Evolutionary conservation across 2,888 invertebrate species (phyloP).

Genomic region (Dryobota labecula): DNA sequence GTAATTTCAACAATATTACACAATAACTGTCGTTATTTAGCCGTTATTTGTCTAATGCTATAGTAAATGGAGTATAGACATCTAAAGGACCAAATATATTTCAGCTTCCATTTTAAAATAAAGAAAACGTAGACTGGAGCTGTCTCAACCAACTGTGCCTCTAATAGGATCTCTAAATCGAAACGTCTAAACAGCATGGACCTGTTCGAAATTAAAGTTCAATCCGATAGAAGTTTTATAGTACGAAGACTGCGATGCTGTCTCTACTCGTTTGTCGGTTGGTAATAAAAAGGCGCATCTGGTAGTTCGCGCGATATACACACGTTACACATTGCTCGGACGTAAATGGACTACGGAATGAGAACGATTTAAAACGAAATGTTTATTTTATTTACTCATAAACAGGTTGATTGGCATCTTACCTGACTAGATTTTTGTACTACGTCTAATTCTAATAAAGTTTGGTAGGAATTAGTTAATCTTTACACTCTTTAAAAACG

Average conservation of each 20-base stretch:
- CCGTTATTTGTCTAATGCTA: too few relatives aligned
- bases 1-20: too few relatives aligned
- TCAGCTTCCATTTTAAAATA: constrained; percentile 38
- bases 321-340: constrained; percentile 62
- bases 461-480: not conserved
- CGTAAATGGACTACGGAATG: constrained; percentile 76
- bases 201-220: constrained; percentile 55
- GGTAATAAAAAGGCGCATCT: constrained; percentile 70
- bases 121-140: constrained; percentile 25
- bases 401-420: constrained; percentile 32
- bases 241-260: constrained; percentile 49
- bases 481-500: not conserved
- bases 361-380: constrained; percentile 68
- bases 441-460: not conserved
- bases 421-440: not conserved
- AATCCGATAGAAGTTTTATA: constrained; percentile 47
- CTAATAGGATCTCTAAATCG: constrained; percentile 57
- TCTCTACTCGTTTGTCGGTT: constrained; percentile 60
- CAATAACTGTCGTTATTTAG: too few relatives aligned
- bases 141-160: constrained; percentile 45
- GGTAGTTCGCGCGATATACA: constrained; percentile 36
- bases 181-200: constrained; percentile 59
- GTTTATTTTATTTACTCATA: constrained; percentile 71
- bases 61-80: too few relatives aligned
- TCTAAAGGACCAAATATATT: constrained; percentile 19